A percentile compares a stretch with the other conserved stretches of the same genome.
These are phyloP conservation scores for Scaptomyza tumidula DNA, from an alignment of 2,888 invertebrate species.

Conservation along the genomic window DNA sequence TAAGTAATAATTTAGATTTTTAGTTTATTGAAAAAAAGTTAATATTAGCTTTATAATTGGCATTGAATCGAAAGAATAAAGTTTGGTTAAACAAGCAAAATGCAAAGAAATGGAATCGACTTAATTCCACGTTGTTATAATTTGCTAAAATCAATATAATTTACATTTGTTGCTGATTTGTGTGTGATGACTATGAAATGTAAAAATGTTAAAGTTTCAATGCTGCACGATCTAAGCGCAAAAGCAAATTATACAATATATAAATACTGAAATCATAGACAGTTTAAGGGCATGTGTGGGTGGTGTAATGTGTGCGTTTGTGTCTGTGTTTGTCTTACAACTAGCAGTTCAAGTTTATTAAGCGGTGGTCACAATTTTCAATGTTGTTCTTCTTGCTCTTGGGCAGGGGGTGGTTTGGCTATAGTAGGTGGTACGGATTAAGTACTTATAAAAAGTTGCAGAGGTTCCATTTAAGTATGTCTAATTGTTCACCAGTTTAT, in stretches of 20 bases:
- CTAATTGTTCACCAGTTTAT: constrained; percentile 30
- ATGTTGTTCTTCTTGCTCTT: constrained; percentile 40
- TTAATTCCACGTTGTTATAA: constrained; percentile 32
- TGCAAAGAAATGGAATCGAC: constrained; percentile 60
- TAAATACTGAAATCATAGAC: constrained; percentile 36
- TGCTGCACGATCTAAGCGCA: constrained; percentile 35
- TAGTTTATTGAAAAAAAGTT: constrained; percentile 20
- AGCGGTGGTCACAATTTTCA: constrained; percentile 67
- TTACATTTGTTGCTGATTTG: constrained; percentile 19
- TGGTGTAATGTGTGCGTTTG: constrained; percentile 23
- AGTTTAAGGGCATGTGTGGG: constrained; percentile 41
- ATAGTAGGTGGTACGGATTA: constrained; percentile 29
- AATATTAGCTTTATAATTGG: constrained; percentile 28
- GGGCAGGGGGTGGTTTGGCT: constrained; percentile 42
- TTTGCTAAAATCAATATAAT: constrained; percentile 29
- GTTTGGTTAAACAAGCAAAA: constrained; percentile 67
- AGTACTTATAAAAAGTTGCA: constrained; percentile 22
- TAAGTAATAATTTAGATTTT: constrained; percentile 16
- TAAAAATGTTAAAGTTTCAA: constrained; percentile 3
- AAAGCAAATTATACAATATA: constrained; percentile 20
- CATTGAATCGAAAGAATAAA: constrained; percentile 20
- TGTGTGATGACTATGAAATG: constrained; percentile 27
- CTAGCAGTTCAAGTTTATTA: constrained; percentile 48
- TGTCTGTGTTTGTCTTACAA: constrained; percentile 25
- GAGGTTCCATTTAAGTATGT: constrained; percentile 12